Conservation (phyloP, 1,140 invertebrate genomes). For the Babylonia areolata region DNA sequence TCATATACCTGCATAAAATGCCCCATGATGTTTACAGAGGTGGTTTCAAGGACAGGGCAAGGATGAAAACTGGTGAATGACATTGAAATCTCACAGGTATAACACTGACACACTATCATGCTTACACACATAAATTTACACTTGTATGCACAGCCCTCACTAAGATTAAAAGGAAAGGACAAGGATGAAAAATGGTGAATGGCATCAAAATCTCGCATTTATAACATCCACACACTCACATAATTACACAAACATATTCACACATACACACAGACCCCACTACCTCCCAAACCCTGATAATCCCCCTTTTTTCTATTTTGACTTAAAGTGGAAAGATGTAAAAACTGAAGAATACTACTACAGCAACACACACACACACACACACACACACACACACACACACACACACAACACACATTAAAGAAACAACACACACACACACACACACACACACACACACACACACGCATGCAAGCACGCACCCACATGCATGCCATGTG, state of each 20-base stretch:
- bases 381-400: background rate
- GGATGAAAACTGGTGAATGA: too few relatives aligned
- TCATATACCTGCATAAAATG: slow-evolving; percentile 30
- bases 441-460: background rate
- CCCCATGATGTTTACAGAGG: too few relatives aligned
- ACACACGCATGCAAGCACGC: background rate
- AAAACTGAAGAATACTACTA: too few relatives aligned
- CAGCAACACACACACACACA: background rate
- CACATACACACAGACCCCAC: background rate
- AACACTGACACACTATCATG: background rate
- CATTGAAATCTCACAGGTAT: too few relatives aligned
- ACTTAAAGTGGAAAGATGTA: too few relatives aligned
- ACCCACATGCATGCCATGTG: slow-evolving; percentile 1
- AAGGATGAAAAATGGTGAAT: too few relatives aligned
- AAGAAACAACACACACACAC: slow-evolving; percentile 10
- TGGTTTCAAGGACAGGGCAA: too few relatives aligned
- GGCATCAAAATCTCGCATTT: too few relatives aligned
- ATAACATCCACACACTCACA: too few relatives aligned
- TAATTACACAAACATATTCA: too few relatives aligned
- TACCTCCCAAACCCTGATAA: background rate
- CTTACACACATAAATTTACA: background rate
- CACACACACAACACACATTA: background rate
- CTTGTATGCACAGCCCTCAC: background rate
- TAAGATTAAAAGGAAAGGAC: too few relatives aligned
- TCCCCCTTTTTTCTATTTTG: too few relatives aligned